Conservation (phyloP, 2,888 invertebrate species). For the Selenia dentaria region DNA sequence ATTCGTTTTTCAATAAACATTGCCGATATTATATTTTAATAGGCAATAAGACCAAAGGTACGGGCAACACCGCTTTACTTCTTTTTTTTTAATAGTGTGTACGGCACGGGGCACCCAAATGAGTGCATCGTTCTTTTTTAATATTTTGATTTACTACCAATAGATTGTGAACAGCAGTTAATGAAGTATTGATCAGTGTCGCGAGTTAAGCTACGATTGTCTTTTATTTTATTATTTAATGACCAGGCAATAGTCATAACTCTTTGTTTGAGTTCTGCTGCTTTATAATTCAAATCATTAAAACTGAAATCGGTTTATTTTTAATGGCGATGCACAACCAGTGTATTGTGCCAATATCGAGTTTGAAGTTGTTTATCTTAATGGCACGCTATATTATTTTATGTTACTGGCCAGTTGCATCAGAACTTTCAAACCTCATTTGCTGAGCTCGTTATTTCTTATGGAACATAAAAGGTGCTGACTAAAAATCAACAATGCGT, state of each 20-base stretch:
- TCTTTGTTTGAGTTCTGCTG: conserved; percentile 42
- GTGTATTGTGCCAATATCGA: conserved; percentile 24
- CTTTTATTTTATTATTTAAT: conserved; percentile 43
- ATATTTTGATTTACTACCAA: conserved; percentile 71
- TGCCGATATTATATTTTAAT: conserved; percentile 73
- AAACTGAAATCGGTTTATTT: conserved; percentile 28
- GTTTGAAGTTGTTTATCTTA: conserved; percentile 24
- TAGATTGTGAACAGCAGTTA: conserved; percentile 69
- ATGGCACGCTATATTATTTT: conserved; percentile 29
- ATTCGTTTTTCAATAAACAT: conserved; percentile 72
- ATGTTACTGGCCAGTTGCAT: conserved; percentile 29
- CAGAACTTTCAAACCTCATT: conserved; percentile 30
- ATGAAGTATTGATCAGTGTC: conserved; percentile 73
- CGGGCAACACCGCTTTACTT: conserved; percentile 38
- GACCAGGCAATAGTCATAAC: conserved; percentile 44
- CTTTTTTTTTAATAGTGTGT: conserved; percentile 44
- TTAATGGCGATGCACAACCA: conserved; percentile 23
- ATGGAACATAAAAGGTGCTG: conserved; percentile 19
- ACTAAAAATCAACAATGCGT: conserved; percentile 45
- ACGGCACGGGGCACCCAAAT: conserved; percentile 64
- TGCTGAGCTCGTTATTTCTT: conserved; percentile 25
- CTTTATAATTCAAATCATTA: conserved; percentile 35
- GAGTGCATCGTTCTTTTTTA: conserved; percentile 66
- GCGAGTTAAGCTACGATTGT: conserved; percentile 44
- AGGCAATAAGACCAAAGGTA: conserved; percentile 66